A percentile compares a stretch with the other conserved stretches of the same genome.
Evolutionary conservation across 2,888 invertebrate genomes (phyloP).

Genomic region (Eristalis intricaria): DNA sequence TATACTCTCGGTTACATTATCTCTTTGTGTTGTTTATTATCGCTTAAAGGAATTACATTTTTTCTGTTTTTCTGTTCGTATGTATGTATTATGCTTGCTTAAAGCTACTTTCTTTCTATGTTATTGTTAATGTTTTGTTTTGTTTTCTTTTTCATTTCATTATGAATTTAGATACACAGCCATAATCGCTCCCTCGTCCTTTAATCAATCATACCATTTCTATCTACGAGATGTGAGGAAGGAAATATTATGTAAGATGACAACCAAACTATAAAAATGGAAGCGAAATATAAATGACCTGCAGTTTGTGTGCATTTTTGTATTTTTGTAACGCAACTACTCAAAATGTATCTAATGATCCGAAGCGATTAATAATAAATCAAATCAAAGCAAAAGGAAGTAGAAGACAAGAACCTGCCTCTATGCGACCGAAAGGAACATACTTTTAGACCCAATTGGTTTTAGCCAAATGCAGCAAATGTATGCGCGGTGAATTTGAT

Average conservation of each 20-base stretch:
- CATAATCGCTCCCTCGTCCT: conserved; percentile 45
- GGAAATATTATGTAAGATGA: conserved; percentile 8
- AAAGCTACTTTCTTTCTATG: not conserved
- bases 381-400: not conserved
- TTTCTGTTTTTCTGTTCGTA: conserved; percentile 29
- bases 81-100: conserved; percentile 1
- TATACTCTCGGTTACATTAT: conserved; percentile 1
- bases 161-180: conserved; percentile 55
- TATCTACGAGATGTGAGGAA: conserved; percentile 18
- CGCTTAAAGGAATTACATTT: conserved; percentile 53
- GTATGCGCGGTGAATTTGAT: conserved; percentile 2
- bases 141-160: not conserved
- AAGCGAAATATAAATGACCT: not conserved
- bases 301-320: not conserved
- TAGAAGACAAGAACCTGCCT: not conserved
- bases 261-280: not conserved
- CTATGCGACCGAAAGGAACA: not conserved
- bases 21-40: conserved; percentile 54
- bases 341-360: conserved; percentile 19
- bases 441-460: not conserved
- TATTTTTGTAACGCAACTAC: not conserved
- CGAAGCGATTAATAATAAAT: not conserved
- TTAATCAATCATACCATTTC: conserved; percentile 25
- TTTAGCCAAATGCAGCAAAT: conserved; percentile 5
- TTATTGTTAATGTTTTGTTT: conserved; percentile 11